Base-by-base conservation (phyloP, 1,140 invertebrate genomes). In the Drosophila seguyi region DNA sequence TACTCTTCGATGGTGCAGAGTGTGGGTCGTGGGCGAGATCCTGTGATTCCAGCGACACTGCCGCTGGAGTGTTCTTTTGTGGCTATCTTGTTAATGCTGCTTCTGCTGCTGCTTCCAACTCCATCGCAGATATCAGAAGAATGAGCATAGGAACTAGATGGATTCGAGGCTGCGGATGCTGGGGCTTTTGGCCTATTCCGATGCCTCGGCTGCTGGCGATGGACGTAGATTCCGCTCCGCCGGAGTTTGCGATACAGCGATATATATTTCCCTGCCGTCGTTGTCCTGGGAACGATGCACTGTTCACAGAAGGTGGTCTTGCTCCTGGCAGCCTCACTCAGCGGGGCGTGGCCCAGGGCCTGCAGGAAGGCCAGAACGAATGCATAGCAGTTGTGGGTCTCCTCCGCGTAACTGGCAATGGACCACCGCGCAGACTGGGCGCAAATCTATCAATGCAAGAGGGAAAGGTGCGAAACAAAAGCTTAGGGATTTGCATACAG, bases 221-320 rank as follows among this genome's bases (percentile, higher is more conserved):
- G 94, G 39, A 94, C 91, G 84, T 94, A 94, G 73, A 93, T 91
- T 4, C 92, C 93, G 55, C 81, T 79, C 47, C 93, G 88, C 38
- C 95, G 94, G 2, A 96, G 92, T 81, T 95, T 95, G 63, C 96
- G 94, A 90, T 96, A 97, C 5, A 97, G 92, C 10, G 95, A 95
- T 61, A 97, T 97, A 91, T 97, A 97, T 93, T 97, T 97, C 34
- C 95, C 96, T 8, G 96, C 96, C 44, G 95, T 94, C 34, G 95
- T 95, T 31, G 96, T 96, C 75, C 95, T 93, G 5, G 96, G 96
- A 62, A 96, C 94, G 58, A 97, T 96, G 93, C 96, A 96, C 78
- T 95, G 94, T 92, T 96, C 95, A 84, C 96, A 97, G 92, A 97
- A 97, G 25, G 63, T 78, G 52, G 91, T 92, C 62, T 90, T 92